Conservation (phyloP, 1,140 invertebrate genomes). For the Globodera rostochiensis region DNA sequence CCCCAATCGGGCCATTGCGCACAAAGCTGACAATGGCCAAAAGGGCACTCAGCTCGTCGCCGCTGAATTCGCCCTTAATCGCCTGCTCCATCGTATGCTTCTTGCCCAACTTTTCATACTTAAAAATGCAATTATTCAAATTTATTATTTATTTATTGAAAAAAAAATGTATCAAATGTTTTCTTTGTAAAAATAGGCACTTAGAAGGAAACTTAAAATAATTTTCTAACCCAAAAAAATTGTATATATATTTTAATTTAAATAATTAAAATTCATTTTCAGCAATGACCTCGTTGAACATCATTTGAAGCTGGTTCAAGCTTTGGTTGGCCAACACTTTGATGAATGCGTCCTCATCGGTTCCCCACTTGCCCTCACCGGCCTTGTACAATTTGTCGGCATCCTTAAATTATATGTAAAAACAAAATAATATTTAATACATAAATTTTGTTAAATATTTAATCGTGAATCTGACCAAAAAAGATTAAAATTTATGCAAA, state of each 20-base stretch:
- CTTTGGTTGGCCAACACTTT: slow-evolving; percentile 62
- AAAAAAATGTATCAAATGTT: too few relatives aligned
- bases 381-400: slow-evolving; percentile 67
- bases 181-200: too few relatives aligned
- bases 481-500: too few relatives aligned
- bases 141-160: neutral
- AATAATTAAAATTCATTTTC: neutral
- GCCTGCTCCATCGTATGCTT: slow-evolving; percentile 79
- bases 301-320: slow-evolving; percentile 72
- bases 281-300: slow-evolving; percentile 73
- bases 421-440: neutral
- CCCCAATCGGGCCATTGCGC: slow-evolving; percentile 22
- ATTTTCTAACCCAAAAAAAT: too few relatives aligned
- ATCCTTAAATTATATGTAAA: slow-evolving; percentile 58
- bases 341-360: slow-evolving; percentile 68
- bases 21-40: slow-evolving; percentile 69
- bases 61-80: slow-evolving; percentile 84
- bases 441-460: too few relatives aligned
- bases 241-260: neutral
- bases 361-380: slow-evolving; percentile 70
- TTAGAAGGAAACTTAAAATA: too few relatives aligned
- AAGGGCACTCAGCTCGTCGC: slow-evolving; percentile 80
- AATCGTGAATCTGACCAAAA: too few relatives aligned
- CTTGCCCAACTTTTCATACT: slow-evolving; percentile 71
- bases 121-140: neutral